A percentile compares a stretch with the other conserved stretches of the same genome.
Evolutionary conservation across 2,888 invertebrate genomes (phyloP).

Genomic region (Ceramica pisi): DNA sequence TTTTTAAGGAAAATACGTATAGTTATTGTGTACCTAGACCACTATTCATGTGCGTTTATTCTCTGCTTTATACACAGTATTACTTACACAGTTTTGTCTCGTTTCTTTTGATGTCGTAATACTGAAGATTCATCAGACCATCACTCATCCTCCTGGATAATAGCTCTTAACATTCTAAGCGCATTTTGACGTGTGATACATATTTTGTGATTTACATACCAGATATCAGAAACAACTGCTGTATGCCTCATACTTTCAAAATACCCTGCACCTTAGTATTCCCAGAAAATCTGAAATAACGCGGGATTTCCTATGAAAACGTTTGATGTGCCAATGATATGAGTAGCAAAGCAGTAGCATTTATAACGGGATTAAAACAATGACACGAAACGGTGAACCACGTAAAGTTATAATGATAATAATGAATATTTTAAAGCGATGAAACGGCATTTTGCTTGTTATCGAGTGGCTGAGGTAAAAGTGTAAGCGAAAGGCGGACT

Average conservation of each 20-base stretch:
- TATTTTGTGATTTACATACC: conserved; percentile 35
- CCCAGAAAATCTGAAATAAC: conserved; percentile 35
- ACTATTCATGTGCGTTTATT: not conserved
- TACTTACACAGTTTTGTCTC: conserved; percentile 46
- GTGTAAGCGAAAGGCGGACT: conserved; percentile 44
- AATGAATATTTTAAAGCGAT: conserved; percentile 65
- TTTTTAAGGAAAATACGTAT: conserved; percentile 8
- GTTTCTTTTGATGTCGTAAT: conserved; percentile 16
- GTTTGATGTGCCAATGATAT: conserved; percentile 40
- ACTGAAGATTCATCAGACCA: conserved; percentile 27
- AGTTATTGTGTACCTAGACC: not conserved
- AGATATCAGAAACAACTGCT: conserved; percentile 24
- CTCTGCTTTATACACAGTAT: not conserved
- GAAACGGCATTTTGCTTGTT: conserved; percentile 65
- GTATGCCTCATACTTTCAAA: conserved; percentile 23
- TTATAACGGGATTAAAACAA: conserved; percentile 71
- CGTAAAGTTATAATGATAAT: conserved; percentile 67
- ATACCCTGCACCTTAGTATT: conserved; percentile 16
- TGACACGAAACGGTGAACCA: conserved; percentile 69
- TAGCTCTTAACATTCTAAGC: conserved; percentile 36
- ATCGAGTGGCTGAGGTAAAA: conserved; percentile 47
- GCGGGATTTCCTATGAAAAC: conserved; percentile 31
- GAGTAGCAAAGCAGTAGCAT: conserved; percentile 49
- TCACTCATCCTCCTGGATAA: conserved; percentile 31
- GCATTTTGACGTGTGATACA: conserved; percentile 28